Base-by-base conservation (phyloP, 2,113 vertebrate genomes). In the Nothocercus julius region DNA sequence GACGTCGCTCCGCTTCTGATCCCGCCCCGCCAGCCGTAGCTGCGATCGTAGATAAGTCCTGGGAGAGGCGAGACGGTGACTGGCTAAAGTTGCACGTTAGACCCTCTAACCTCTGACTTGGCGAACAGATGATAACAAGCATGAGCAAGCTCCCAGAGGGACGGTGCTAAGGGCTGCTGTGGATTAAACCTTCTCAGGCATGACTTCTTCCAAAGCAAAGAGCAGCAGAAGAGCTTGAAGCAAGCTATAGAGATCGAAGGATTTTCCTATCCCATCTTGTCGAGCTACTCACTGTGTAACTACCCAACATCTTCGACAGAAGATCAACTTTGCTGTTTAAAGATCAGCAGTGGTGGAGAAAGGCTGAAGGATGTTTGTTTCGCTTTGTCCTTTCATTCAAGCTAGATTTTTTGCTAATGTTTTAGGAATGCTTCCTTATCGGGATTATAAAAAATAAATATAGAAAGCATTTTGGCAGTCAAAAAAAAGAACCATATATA, bases 31-130 rank as follows among this genome's bases (percentile, higher is more conserved):
- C 85, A 90, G 78, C 87, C 94, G 88, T 73, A 77, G 79, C 87
- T 86, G 22, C 1, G 74, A 83, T 63, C 0, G 11, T 8, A 91
- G 94, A 93, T 95, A 90, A 96, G 84, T 89, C 45, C 85, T 25
- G 12, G 42, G 68, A 36, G 11, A 84, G 92, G n/a, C 44, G 77
- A 96, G 93, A 78, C 18, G 38, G 59, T 36, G 95, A 91, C 84
- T 89, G 97, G 96, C 83, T 97, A 85, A 92, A 85, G 51, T 85
- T 92, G 95, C 87, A 66, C 17, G 5, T 93, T 36, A 28, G 94
- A 97, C 96, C 97, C 97, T 97, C 96, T 97, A 95, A 97, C 98
- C 96, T 95, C 97, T 91, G 97, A 92, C 96, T 97, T 18, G 11
- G 96, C 5, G 53, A 97, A 63, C 89, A 63, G 32, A 79, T 13